phyloP scores from a whole-genome alignment of 2,113 vertebrate species.

The Plestiodon gilberti region DNA sequence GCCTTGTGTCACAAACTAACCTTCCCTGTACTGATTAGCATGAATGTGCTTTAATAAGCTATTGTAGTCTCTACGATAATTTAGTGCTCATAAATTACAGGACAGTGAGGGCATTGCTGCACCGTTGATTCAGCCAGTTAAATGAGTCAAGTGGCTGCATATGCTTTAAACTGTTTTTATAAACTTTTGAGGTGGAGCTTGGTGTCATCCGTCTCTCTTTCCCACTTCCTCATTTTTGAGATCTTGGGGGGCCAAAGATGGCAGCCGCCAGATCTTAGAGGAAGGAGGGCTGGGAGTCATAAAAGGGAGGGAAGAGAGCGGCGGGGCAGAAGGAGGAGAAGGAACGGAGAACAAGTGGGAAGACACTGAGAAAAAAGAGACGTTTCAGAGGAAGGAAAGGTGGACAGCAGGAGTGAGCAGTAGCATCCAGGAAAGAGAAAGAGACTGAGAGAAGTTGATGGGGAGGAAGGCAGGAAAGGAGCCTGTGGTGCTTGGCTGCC shows the following conservation, averaged over 20 bases:
- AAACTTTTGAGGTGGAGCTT: background rate
- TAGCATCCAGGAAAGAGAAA: too few species aligned
- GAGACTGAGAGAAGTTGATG: too few species aligned
- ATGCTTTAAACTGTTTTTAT: conserved; percentile 45
- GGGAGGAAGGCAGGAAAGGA: too few species aligned
- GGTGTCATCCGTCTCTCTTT: background rate
- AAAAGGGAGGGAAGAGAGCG: too few species aligned
- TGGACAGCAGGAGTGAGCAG: too few species aligned
- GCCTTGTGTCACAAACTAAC: background rate
- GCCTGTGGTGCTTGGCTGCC: too few species aligned
- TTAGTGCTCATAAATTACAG: background rate
- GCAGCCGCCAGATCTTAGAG: background rate
- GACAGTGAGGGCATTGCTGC: background rate
- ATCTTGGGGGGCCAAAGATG: conserved; percentile 34
- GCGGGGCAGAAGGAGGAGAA: too few species aligned
- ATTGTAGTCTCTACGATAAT: background rate
- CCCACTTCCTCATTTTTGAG: conserved; percentile 28
- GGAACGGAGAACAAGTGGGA: too few species aligned
- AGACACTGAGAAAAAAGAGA: too few species aligned
- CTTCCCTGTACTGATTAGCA: background rate
- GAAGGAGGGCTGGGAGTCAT: background rate
- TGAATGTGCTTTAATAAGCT: background rate
- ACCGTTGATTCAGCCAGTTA: background rate
- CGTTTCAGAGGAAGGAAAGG: too few species aligned
- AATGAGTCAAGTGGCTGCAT: conserved; percentile 46